phyloP scores from a whole-genome alignment of 2,888 invertebrate species.

The Neoascia interrupta region DNA sequence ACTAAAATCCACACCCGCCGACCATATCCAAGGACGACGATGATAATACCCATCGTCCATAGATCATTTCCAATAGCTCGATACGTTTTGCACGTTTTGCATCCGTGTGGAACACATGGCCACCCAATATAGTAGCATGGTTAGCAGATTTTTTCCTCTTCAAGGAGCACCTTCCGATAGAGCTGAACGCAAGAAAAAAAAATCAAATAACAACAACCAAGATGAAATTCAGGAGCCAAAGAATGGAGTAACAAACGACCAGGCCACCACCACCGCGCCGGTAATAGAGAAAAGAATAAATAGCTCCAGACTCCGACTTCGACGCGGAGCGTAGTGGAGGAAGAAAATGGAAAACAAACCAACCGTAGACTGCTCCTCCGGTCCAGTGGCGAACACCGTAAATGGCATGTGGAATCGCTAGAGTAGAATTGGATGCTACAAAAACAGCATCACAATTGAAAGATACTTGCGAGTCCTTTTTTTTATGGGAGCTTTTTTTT shows the following conservation, averaged over 20 bases:
- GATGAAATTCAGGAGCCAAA: too few species aligned
- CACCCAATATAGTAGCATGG: conserved; percentile 34
- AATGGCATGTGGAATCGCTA: conserved; percentile 61
- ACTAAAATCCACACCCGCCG: conserved; percentile 40
- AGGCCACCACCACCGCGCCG: conserved; percentile 34
- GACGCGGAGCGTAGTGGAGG: conserved; percentile 3
- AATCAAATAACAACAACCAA: too few species aligned
- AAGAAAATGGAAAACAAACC: conserved; percentile 59
- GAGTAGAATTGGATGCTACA: conserved; percentile 49
- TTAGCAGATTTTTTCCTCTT: conserved; percentile 40
- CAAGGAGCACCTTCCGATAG: conserved; percentile 53
- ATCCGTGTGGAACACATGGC: conserved; percentile 67
- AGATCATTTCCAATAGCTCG: conserved; percentile 65
- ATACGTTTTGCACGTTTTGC: conserved; percentile 61
- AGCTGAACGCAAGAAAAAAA: neutral
- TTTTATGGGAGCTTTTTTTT: conserved; percentile 3
- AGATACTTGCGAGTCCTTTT: conserved; percentile 27
- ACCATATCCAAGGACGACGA: conserved; percentile 13
- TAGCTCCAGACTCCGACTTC: conserved; percentile 38
- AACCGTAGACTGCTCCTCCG: conserved; percentile 48
- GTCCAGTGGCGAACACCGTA: conserved; percentile 15
- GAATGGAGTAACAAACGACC: conserved; percentile 53
- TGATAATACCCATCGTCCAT: conserved; percentile 52
- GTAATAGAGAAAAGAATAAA: conserved; percentile 65
- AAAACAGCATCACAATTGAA: conserved; percentile 52